Conservation (phyloP, 2,797 vertebrate genomes). For the Hypotaenidia okinawae region DNA sequence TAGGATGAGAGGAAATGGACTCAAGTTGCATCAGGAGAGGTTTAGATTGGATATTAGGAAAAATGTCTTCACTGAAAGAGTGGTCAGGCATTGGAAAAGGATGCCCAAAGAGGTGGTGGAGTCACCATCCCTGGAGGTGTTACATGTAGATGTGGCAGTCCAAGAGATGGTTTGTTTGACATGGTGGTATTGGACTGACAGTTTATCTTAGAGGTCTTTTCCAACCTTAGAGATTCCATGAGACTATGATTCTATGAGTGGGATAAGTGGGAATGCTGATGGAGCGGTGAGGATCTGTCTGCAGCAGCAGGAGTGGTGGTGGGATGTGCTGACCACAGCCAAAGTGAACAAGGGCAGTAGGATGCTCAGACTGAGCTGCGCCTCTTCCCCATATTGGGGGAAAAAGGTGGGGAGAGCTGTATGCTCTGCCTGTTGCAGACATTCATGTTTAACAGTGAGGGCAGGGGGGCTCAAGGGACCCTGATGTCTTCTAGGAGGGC, state of each 20-base stretch:
- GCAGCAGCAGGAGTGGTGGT: background rate
- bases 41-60: no score
- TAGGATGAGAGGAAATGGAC: no score
- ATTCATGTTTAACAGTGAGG: background rate
- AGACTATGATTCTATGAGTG: no score
- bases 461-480: background rate
- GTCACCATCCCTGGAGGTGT: no score
- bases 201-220: no score
- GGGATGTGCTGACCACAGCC: background rate
- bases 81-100: no score
- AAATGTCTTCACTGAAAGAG: no score
- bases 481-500: background rate
- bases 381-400: accelerated
- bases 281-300: background rate
- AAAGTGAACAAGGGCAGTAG: accelerated
- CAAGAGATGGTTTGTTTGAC: no score
- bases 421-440: background rate
- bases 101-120: background rate
- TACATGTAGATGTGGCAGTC: no score
- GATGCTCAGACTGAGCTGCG: background rate
- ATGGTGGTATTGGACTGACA: no score
- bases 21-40: no score
- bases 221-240: no score
- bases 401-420: background rate
- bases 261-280: background rate